phyloP scores from a whole-genome alignment of 2,888 invertebrate species.

The Biston betularia region DNA sequence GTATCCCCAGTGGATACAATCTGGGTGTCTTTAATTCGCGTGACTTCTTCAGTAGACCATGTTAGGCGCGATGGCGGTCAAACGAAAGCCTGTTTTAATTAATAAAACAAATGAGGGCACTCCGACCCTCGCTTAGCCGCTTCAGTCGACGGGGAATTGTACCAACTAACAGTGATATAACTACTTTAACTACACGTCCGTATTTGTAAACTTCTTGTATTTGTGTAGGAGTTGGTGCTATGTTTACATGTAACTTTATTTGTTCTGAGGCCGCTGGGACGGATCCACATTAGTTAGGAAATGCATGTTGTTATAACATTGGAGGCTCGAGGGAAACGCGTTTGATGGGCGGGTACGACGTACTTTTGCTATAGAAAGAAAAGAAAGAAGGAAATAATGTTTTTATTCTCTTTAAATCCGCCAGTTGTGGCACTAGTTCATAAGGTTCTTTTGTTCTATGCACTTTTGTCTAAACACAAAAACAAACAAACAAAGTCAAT shows the following conservation, averaged over 20 bases:
- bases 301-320: conserved; percentile 8
- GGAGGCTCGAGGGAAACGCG: background rate
- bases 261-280: conserved; percentile 8
- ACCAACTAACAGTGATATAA: background rate
- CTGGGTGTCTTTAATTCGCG: no score
- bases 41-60: no score
- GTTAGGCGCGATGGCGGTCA: no score
- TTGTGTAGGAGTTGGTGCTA: conserved; percentile 5
- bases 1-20: no score
- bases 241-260: conserved; percentile 13
- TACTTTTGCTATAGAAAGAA: background rate
- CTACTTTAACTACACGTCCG: conserved; percentile 3
- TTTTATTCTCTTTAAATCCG: no score
- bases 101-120: background rate
- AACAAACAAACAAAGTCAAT: no score
- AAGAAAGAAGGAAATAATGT: background rate
- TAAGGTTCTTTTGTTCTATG: no score
- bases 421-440: no score
- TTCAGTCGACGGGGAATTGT: background rate
- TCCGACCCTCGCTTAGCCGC: background rate
- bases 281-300: conserved; percentile 12
- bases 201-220: conserved; percentile 4
- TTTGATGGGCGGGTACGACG: background rate
- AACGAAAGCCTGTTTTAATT: no score
- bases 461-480: no score